Conservation (phyloP, 2,797 vertebrate species). For the Chelidonichthys spinosus region DNA sequence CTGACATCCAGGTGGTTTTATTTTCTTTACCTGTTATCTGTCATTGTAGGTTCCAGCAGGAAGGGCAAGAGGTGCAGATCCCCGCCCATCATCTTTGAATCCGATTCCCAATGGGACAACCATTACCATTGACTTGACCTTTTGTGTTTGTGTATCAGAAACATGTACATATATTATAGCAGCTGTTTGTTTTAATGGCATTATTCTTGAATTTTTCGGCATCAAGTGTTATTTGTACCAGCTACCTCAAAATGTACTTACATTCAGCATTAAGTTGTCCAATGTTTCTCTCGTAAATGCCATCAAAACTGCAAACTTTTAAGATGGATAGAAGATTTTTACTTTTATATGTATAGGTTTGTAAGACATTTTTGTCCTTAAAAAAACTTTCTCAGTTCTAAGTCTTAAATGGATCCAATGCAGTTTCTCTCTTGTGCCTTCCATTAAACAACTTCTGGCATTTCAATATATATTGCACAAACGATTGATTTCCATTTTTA, state of each 20-base stretch:
- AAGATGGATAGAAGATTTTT: too few relatives aligned
- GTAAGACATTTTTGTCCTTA: too few relatives aligned
- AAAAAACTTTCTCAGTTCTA: too few relatives aligned
- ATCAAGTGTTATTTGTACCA: conserved; percentile 5
- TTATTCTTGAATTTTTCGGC: background rate
- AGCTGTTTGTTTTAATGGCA: background rate
- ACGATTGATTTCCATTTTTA: too few relatives aligned
- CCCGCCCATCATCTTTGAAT: background rate
- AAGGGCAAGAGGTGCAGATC: background rate
- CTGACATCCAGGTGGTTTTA: background rate
- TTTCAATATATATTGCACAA: too few relatives aligned
- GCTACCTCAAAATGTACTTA: conserved; percentile 6
- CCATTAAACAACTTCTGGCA: too few relatives aligned
- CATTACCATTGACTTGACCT: background rate
- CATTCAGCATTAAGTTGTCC: background rate
- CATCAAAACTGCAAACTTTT: background rate
- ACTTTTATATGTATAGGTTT: background rate
- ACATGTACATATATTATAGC: background rate
- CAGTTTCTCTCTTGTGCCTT: too few relatives aligned
- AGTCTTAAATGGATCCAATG: too few relatives aligned
- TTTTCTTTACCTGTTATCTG: background rate
- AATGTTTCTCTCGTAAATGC: background rate
- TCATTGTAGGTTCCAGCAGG: background rate
- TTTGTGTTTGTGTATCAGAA: background rate
- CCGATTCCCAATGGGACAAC: too few relatives aligned